These are phyloP conservation scores for Drymodes brunneopygia DNA, from an alignment of 2,113 vertebrate genomes.

Conservation along the genomic window DNA sequence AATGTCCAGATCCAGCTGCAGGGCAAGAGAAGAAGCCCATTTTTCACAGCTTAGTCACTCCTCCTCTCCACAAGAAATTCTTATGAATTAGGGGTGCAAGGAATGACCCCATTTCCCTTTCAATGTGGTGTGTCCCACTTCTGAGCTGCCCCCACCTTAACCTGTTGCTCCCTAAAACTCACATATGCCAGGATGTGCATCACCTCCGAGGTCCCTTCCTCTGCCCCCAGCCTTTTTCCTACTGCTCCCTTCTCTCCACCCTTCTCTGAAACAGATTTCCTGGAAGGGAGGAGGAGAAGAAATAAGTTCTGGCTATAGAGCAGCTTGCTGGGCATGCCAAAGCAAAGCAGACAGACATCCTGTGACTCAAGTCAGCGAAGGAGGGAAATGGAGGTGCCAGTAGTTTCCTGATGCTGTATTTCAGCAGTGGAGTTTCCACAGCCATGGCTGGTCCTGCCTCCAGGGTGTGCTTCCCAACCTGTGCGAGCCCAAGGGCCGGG, in stretches of 20 bases:
- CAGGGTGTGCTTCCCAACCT: background rate
- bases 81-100: background rate
- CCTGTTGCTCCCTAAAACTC: background rate
- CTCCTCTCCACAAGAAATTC: background rate
- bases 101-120: fast-evolving
- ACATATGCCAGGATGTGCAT: background rate
- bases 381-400: background rate
- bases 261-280: background rate
- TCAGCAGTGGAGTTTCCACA: background rate
- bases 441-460: fast-evolving
- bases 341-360: conserved; percentile 16
- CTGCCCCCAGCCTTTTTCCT: background rate
- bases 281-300: background rate
- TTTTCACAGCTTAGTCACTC: background rate
- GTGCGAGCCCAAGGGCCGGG: fast-evolving
- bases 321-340: background rate
- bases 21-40: background rate
- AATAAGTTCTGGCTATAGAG: background rate
- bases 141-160: background rate
- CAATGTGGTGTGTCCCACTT: fast-evolving
- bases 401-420: background rate
- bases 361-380: background rate
- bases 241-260: background rate
- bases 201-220: background rate
- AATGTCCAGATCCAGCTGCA: background rate